phyloP scores from a whole-genome alignment of 2,888 invertebrate genomes.

The Lymantria monacha region DNA sequence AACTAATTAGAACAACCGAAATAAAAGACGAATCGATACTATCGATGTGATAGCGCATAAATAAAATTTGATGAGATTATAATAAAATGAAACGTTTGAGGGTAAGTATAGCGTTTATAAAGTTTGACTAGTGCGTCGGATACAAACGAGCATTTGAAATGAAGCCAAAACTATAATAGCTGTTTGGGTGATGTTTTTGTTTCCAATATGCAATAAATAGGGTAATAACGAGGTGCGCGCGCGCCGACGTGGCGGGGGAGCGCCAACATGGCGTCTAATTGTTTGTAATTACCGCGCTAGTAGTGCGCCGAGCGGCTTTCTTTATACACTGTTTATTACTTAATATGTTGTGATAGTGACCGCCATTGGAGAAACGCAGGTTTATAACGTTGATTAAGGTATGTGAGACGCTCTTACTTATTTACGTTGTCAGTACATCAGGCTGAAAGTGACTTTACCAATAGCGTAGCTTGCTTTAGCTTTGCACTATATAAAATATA shows the following conservation, averaged over 20 bases:
- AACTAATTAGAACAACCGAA: constrained; percentile 32
- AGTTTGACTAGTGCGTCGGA: constrained; percentile 19
- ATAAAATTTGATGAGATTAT: constrained; percentile 37
- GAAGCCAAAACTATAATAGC: constrained; percentile 47
- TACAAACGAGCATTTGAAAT: too few species aligned
- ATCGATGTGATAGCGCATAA: constrained; percentile 28
- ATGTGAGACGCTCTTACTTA: constrained; percentile 39
- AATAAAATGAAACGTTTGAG: constrained; percentile 28
- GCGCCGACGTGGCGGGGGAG: constrained; percentile 42
- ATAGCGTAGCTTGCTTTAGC: too few species aligned
- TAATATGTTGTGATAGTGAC: constrained; percentile 64
- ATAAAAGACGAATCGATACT: constrained; percentile 36
- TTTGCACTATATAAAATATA: too few species aligned
- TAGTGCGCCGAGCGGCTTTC: constrained; percentile 39
- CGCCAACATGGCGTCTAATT: constrained; percentile 64
- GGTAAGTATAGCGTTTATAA: constrained; percentile 14
- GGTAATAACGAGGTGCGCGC: constrained; percentile 51
- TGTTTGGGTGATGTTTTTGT: constrained; percentile 47
- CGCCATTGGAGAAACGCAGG: constrained; percentile 35
- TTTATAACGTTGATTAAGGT: constrained; percentile 42
- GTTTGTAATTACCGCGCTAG: constrained; percentile 67
- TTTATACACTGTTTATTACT: constrained; percentile 77
- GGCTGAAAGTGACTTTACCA: too few species aligned
- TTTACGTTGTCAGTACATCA: constrained; percentile 7
- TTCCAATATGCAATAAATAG: constrained; percentile 74